Evolutionary conservation across 2,888 invertebrate species (phyloP).

Genomic region (Melikaiella ostensackeni): DNA sequence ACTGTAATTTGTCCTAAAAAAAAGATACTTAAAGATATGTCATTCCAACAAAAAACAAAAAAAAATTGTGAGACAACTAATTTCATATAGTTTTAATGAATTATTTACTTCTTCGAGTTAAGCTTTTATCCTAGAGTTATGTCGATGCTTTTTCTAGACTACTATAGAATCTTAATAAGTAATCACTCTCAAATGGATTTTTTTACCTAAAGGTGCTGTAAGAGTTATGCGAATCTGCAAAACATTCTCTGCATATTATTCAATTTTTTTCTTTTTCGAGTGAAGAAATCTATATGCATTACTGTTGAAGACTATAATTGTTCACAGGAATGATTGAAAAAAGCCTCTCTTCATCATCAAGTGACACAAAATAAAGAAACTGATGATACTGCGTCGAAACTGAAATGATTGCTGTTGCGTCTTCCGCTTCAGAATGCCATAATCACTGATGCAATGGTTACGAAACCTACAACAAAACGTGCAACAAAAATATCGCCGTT

Average conservation of each 20-base stretch:
- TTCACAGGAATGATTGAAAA: not conserved
- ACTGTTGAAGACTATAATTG: not conserved
- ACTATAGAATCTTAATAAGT: not conserved
- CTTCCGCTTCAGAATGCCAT: slow-evolving; percentile 9
- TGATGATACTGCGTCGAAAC: not conserved
- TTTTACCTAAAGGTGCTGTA: not conserved
- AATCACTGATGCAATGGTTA: slow-evolving; percentile 2
- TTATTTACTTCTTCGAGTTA: not conserved
- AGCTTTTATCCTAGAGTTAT: not conserved
- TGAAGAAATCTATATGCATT: not conserved
- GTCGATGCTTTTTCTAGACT: not conserved
- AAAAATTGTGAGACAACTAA: not conserved
- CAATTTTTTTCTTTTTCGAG: not conserved
- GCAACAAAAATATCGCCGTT: not conserved
- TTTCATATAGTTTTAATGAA: not conserved
- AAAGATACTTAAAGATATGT: not conserved
- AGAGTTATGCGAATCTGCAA: not conserved
- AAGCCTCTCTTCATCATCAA: not conserved
- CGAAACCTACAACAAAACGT: not conserved
- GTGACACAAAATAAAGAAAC: not conserved
- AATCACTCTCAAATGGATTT: not conserved
- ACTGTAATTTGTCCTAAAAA: not conserved
- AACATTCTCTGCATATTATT: not conserved
- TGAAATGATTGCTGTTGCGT: not conserved
- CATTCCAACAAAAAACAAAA: not conserved